Conservation (phyloP, 2,888 invertebrate genomes). For the Eupithecia dodoneata region DNA sequence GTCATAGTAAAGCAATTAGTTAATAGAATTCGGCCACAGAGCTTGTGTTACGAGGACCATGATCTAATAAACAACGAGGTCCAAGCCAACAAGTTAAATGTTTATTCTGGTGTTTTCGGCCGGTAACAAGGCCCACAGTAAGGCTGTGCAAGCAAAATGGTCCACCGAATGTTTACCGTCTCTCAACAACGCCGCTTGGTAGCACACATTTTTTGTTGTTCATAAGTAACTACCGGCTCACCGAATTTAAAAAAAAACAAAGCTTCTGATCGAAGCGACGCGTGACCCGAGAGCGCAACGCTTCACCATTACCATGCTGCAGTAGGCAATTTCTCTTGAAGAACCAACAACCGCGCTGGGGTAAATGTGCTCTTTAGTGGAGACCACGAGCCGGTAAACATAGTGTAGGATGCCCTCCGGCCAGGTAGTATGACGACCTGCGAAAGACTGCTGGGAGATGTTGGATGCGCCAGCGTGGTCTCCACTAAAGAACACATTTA, state of each 20-base stretch:
- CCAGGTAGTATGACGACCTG: too few species aligned
- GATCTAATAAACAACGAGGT: neutral
- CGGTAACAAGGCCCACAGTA: constrained; percentile 1
- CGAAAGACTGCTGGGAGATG: too few species aligned
- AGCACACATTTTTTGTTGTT: neutral
- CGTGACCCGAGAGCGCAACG: neutral
- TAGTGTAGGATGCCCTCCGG: too few species aligned
- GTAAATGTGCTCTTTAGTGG: too few species aligned
- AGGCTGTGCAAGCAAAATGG: neutral
- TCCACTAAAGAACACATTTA: too few species aligned
- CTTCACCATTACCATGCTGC: too few species aligned
- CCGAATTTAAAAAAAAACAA: neutral
- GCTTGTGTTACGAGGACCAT: neutral
- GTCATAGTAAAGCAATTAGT: too few species aligned
- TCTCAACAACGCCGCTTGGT: neutral
- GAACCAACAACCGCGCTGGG: too few species aligned
- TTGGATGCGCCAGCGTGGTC: too few species aligned
- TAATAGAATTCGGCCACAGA: neutral
- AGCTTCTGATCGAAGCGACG: neutral
- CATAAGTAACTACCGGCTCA: neutral
- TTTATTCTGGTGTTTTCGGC: neutral
- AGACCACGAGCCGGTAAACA: too few species aligned
- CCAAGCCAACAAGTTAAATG: neutral
- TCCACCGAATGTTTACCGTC: neutral
- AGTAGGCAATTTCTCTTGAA: too few species aligned